Conservation (phyloP, 2,113 vertebrate genomes). For the Indicator maculatus region DNA sequence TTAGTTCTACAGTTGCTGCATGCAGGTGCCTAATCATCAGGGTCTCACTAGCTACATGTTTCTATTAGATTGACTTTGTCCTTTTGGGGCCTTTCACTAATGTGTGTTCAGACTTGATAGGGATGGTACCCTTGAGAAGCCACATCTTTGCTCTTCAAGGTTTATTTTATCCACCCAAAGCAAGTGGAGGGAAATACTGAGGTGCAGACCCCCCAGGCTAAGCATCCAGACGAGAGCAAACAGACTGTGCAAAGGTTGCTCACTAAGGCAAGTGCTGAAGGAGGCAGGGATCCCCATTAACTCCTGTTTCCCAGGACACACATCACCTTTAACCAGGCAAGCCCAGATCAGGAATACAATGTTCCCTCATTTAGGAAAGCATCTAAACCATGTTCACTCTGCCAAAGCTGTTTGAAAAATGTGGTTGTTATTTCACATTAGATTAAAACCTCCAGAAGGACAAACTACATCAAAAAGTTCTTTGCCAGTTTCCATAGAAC, state of each 20-base stretch:
- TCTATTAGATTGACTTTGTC: neutral
- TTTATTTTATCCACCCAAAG: neutral
- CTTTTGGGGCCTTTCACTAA: neutral
- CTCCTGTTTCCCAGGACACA: neutral
- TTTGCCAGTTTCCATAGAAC: slow-evolving; percentile 36
- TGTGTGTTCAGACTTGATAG: neutral
- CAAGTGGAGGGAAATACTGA: neutral
- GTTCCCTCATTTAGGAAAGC: neutral
- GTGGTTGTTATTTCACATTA: neutral
- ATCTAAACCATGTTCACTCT: neutral
- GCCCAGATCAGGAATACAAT: rapidly evolving
- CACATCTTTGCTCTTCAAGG: neutral
- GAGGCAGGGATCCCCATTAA: rapidly evolving
- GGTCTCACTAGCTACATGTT: neutral
- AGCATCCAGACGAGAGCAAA: rapidly evolving
- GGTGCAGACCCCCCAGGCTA: rapidly evolving
- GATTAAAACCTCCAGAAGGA: neutral
- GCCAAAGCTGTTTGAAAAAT: neutral
- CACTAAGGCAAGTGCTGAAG: neutral
- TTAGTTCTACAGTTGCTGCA: neutral
- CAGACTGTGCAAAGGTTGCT: neutral
- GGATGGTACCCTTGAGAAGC: neutral
- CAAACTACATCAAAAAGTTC: slow-evolving; percentile 16
- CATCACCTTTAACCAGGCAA: neutral
- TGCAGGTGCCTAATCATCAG: neutral